Evolutionary conservation across 2,797 vertebrate species (phyloP), one percentile per base, ranked within the genome.

Genomic region (Sebastes glaucus): DNA sequence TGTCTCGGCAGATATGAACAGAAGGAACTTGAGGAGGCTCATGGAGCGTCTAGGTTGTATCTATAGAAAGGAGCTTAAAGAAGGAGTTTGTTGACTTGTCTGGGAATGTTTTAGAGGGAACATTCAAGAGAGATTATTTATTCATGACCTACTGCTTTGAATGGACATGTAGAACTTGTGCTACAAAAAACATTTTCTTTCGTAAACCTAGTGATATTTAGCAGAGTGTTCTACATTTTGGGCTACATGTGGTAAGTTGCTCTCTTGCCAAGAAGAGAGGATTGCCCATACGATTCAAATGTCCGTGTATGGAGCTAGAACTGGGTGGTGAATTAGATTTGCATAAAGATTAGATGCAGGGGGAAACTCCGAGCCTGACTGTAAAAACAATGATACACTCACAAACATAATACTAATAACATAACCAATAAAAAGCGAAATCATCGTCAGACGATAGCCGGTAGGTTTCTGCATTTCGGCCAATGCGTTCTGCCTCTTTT

Each of bases 81-180:
- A 66, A 73, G 30, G 49, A 38, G 78, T 85, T 83, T 85, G 86
- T 88, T 80, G 75, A 85, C 71, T 72, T 22, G 73, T 89, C 81
- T 80, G 81, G 65, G 72, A 87, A 82, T 80, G 57, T 84, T 77
- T 66, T 25, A 60, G 25, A 68, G 64, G 62, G 62, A 84, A 61
- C 71, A 30, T 68, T 80, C 13, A 61, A 46, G 3, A 18, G 22
- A 28, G 63, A 28, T 23, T 11, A 52, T 76, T 77, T 71, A 73
- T 80, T 85, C 52, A 60, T 53, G 53, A 80, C 67, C 65, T 20
- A 28, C 80, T 28, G 25, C 33, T 77, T 52, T 62, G 14, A 73
- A 63, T 32, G 2, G 64, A 71, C 25, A 64, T 10, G 46, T 8
- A 11, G n/a, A 27, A 13, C n/a, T 20, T n/a, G 49, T 52, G 20